Conservation (phyloP, 2,113 vertebrate genomes). For the Eolophus roseicapilla region DNA sequence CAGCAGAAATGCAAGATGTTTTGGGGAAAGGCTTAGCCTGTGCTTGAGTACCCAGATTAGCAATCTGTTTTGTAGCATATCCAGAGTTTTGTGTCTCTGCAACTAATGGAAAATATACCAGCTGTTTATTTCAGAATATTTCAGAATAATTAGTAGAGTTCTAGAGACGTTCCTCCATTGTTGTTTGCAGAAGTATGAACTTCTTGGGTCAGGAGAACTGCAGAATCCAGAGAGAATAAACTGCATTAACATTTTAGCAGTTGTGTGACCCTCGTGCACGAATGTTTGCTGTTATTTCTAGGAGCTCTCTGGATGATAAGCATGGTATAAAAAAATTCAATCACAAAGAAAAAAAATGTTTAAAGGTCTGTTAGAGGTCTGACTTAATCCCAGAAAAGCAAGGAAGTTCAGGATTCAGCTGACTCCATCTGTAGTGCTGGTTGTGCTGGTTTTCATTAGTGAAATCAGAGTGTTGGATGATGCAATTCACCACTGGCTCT, state of each 20-base stretch:
- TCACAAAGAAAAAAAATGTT: not conserved
- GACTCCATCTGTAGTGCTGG: not conserved
- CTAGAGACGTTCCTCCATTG: not conserved
- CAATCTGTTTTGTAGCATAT: not conserved
- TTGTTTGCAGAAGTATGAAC: not conserved
- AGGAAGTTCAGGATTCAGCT: not conserved
- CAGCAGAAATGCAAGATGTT: not conserved
- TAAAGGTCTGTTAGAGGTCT: not conserved
- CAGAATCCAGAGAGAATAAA: conserved; percentile 27
- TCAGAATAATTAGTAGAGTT: not conserved
- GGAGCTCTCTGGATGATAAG: conserved; percentile 47
- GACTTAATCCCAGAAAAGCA: conserved; percentile 19
- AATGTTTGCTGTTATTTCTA: conserved; percentile 55
- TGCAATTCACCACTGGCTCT: not conserved
- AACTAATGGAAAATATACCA: not conserved
- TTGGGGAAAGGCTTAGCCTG: not conserved
- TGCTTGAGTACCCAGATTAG: not conserved
- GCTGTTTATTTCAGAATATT: not conserved
- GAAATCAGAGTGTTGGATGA: not conserved
- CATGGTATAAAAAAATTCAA: conserved; percentile 57
- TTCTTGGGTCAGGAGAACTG: conserved; percentile 17
- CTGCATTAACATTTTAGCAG: conserved; percentile 54
- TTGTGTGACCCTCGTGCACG: not conserved
- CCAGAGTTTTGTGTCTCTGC: not conserved
- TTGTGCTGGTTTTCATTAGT: conserved; percentile 23